Evolutionary conservation across 2,888 invertebrate species (phyloP).

Genomic region (Drosophila fulvimacula): DNA sequence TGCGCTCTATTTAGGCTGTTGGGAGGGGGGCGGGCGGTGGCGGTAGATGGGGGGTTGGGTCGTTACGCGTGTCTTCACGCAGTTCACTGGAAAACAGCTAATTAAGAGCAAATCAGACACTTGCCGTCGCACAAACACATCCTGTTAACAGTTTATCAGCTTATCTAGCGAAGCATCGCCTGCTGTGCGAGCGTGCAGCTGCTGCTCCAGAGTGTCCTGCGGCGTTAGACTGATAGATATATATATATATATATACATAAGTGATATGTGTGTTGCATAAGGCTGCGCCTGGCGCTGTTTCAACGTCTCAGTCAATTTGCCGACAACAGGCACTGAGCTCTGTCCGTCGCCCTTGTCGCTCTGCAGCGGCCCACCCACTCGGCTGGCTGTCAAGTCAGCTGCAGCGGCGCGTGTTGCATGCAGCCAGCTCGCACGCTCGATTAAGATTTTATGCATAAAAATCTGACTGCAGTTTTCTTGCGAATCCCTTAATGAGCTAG

Average conservation of each 20-base stretch:
- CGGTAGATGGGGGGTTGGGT: background rate
- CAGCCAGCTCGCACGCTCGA: constrained; percentile 57
- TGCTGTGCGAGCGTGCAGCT: constrained; percentile 53
- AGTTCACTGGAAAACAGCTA: constrained; percentile 67
- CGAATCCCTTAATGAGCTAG: constrained; percentile 81
- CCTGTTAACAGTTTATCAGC: constrained; percentile 27
- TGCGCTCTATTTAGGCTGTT: constrained; percentile 19
- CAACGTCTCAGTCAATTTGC: constrained; percentile 63
- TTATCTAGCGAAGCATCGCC: constrained; percentile 24
- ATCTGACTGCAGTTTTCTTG: constrained; percentile 56
- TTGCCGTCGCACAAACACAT: constrained; percentile 32
- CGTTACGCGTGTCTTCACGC: constrained; percentile 63
- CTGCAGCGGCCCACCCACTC: constrained; percentile 54
- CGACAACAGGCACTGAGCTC: constrained; percentile 58
- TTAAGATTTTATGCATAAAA: constrained; percentile 79
- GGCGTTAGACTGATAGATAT: constrained; percentile 65
- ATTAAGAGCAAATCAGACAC: constrained; percentile 70
- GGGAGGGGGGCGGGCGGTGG: background rate
- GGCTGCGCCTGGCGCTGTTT: constrained; percentile 63
- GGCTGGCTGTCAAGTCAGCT: constrained; percentile 60
- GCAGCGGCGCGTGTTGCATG: constrained; percentile 75
- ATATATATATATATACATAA: background rate
- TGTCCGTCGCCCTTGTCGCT: constrained; percentile 19
- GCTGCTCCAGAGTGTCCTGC: constrained; percentile 52
- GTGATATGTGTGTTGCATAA: constrained; percentile 17